Base-by-base conservation (phyloP, 2,888 invertebrate species). In the Campaea margaritaria region DNA sequence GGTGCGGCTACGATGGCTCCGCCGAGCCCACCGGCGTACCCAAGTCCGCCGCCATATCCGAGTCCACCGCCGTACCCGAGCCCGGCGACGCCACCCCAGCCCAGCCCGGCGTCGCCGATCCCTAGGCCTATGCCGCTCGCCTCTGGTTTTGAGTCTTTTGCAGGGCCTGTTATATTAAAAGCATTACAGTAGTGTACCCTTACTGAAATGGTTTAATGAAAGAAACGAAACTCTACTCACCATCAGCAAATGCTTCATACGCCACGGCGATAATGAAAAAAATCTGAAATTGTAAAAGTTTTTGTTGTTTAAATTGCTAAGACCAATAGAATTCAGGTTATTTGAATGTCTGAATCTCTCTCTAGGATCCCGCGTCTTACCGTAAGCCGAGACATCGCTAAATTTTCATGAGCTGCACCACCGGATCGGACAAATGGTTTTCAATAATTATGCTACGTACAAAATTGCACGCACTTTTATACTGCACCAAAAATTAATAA, bases 221-320 rank as follows among this genome's bases (percentile, higher is more conserved):
- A 1, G 42, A 42, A 42, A 42, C 16, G 36, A 38, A 16, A 27
- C 47, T 38, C 14, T 31, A 73, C 81, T 83, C 64, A 90, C 90
- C 88, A 65, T 83, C 86, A 82, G 87, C 91, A 65, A 82, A 77
- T 58, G 83, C 86, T 80, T 80, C 87, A 78, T 83, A 88, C 79
- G 85, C 88, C 72, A 86, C 79, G 68, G 89, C 91, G 85, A 91
- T 79, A 79, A 91, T 85, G 73, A 91, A 88, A 75, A 91, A 75
- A 80, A 91, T 85, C 91, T 91, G 85, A 56, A 85, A 87, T 50
- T 11, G 5, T 7, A 16, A 14, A 13, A 31, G 36, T 15, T 8
- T 13, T 13, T 16, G 15, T 42, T 12, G 21, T 43, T 2, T 39
- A 8, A 39, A 16, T 42, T 10, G 9, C 13, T 9, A n/a, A n/a